Base-by-base conservation (phyloP, 64 coral and sea anemone genomes). In the Astreopora myriophthalma region DNA sequence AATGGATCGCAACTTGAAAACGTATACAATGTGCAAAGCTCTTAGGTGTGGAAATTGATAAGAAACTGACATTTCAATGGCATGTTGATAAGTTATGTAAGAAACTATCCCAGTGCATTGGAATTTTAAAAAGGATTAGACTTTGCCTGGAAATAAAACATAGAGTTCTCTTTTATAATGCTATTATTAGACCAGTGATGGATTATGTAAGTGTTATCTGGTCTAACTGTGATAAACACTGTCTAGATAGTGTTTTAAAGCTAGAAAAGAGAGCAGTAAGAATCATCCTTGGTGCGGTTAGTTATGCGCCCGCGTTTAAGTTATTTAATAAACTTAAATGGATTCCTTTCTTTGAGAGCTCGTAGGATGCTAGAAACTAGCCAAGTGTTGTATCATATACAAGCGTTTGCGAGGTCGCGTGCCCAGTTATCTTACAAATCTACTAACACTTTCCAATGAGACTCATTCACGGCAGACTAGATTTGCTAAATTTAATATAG, bases 281-380 rank as follows among this genome's bases (percentile, higher is more conserved):
- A 87, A 25, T 48, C 65, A 87, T 87, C 28, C 39, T 60, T 37
- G 16, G 25, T 48, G 23, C 85, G 22, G 55, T 73, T 73, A 27
- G 85, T 38, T 46, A 71, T 62, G 42, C 85, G 22, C 64, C 85
- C 16, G 34, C 55, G 48, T 34, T 68, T 64, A 34, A 90, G 74
- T 32, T 75, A 46, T 66, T 79, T 79, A 90, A 76, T 25, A 29
- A 46, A 67, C 32, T 60, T 49, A 58, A 90, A 65, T 68, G 87
- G 87, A 25, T 89, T 16, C 87, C 87, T 74, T 79, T 89, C 51
- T 89, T 77, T 77, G 73, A 77, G 19, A 74, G n/a, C n/a, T n/a
- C n/a, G n/a, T n/a, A n/a, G n/a, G n/a, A 78, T 31, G n/a, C 87
- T 20, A 70, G n/a, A n/a, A 87, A n/a, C 68, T 87, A 69, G 31